phyloP scores from a whole-genome alignment of 2,888 invertebrate genomes.

The Eilema griseolum region DNA sequence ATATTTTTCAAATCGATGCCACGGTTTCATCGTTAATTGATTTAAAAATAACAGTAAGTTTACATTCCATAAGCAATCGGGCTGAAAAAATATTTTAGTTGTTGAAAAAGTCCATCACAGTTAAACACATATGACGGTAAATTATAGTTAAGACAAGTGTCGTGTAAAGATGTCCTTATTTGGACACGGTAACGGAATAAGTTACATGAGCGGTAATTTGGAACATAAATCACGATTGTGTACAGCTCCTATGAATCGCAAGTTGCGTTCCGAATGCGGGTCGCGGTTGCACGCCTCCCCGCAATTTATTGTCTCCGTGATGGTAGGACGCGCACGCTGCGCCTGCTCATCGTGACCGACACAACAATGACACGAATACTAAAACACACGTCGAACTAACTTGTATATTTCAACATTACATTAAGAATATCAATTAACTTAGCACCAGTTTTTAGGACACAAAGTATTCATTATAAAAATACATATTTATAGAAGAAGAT shows the following conservation, averaged over 20 bases:
- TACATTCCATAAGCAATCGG: conserved; percentile 31
- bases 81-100: conserved; percentile 20
- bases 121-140: conserved; percentile 33
- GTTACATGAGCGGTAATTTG: conserved; percentile 38
- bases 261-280: conserved; percentile 70
- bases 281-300: conserved; percentile 69
- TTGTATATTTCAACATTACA: conserved; percentile 20
- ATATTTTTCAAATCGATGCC: conserved; percentile 35
- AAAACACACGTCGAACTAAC: conserved; percentile 23
- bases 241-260: conserved; percentile 30
- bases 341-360: conserved; percentile 53
- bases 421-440: conserved; percentile 24
- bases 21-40: conserved; percentile 45
- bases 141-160: conserved; percentile 31
- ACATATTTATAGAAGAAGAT: conserved; percentile 25
- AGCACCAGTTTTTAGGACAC: conserved; percentile 18
- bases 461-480: conserved; percentile 15
- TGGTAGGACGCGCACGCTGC: conserved; percentile 63
- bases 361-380: conserved; percentile 44
- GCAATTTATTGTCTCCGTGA: conserved; percentile 77
- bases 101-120: conserved; percentile 17
- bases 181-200: conserved; percentile 36
- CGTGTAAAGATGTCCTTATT: conserved; percentile 38
- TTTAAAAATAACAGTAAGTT: conserved; percentile 40
- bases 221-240: conserved; percentile 42